A percentile compares a stretch with the other conserved stretches of the same genome.
Evolutionary conservation across 1,140 invertebrate species (phyloP).

Genomic region (Scaptomyza graminum): DNA sequence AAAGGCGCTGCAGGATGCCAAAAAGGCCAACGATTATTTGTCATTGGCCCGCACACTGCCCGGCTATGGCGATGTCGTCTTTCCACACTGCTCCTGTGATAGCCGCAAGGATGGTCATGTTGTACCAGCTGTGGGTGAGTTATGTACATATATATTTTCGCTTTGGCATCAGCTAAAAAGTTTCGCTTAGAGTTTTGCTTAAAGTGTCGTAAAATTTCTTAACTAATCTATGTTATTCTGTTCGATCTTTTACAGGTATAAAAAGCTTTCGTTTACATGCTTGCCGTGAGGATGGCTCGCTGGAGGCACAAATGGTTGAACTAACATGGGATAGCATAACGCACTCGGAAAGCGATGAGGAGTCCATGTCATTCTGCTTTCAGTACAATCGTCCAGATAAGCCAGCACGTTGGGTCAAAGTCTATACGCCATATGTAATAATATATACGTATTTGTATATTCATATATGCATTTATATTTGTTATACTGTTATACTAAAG

Average conservation of each 20-base stretch:
- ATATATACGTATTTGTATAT: conserved; percentile 1
- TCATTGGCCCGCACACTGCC: conserved; percentile 92
- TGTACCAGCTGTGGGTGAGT: conserved; percentile 89
- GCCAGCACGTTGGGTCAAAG: conserved; percentile 93
- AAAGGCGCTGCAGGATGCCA: conserved; percentile 96
- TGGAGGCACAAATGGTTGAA: conserved; percentile 93
- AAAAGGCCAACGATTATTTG: conserved; percentile 94
- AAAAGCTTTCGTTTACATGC: conserved; percentile 93
- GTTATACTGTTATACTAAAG: conserved; percentile 21
- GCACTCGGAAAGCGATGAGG: conserved; percentile 95
- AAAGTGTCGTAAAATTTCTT: no score
- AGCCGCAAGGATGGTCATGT: conserved; percentile 96
- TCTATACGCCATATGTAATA: conserved; percentile 94
- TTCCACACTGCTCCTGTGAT: conserved; percentile 98
- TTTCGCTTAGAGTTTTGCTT: no score
- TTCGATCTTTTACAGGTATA: conserved; percentile 81
- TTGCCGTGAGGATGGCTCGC: conserved; percentile 93
- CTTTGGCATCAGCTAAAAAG: background rate
- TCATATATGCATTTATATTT: background rate
- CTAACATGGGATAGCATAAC: conserved; percentile 92
- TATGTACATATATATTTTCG: background rate
- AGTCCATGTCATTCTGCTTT: conserved; percentile 94
- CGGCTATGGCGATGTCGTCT: conserved; percentile 96
- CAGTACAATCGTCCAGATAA: conserved; percentile 92
- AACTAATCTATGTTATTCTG: background rate